These are phyloP conservation scores for Myxocyprinus asiaticus DNA, from an alignment of 2,113 vertebrate species.

Conservation along the genomic window DNA sequence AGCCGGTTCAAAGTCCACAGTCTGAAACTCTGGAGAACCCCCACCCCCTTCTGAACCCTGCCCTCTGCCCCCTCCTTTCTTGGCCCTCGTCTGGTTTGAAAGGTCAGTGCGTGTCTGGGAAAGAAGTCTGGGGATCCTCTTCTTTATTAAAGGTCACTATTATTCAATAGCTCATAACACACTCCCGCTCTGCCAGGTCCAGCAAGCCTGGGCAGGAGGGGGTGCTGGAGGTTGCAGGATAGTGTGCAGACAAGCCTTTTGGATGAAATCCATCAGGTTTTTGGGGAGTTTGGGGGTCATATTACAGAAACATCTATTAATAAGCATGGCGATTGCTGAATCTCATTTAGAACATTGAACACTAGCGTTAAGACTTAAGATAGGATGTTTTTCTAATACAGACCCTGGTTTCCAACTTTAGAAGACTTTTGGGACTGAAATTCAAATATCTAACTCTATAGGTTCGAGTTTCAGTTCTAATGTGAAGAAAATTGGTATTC, in stretches of 20 bases:
- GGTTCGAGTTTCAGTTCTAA: not conserved
- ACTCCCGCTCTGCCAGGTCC: conserved; percentile 55
- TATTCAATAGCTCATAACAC: conserved; percentile 90
- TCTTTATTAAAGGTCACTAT: conserved; percentile 97
- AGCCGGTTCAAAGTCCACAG: conserved; percentile 89
- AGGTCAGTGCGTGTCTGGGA: conserved; percentile 97
- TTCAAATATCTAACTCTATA: not conserved
- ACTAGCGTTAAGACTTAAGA: too few relatives aligned
- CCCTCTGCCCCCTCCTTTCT: conserved; percentile 68
- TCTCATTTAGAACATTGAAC: too few relatives aligned
- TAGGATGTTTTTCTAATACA: too few relatives aligned
- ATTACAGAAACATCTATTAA: too few relatives aligned
- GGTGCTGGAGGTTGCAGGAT: conserved; percentile 35
- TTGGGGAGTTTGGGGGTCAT: too few relatives aligned
- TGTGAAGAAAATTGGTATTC: not conserved
- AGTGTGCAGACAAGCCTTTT: not conserved
- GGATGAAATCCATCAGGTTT: conserved; percentile 55
- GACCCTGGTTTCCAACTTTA: too few relatives aligned
- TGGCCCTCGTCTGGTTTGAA: conserved; percentile 92
- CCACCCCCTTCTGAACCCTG: conserved; percentile 75
- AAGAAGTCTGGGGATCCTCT: conserved; percentile 90
- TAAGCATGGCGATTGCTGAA: too few relatives aligned
- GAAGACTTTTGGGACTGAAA: too few relatives aligned
- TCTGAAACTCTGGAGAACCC: conserved; percentile 63
- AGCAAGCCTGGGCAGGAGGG: conserved; percentile 56